phyloP scores from a whole-genome alignment of 2,888 invertebrate genomes.

The Drosophila greeni region DNA sequence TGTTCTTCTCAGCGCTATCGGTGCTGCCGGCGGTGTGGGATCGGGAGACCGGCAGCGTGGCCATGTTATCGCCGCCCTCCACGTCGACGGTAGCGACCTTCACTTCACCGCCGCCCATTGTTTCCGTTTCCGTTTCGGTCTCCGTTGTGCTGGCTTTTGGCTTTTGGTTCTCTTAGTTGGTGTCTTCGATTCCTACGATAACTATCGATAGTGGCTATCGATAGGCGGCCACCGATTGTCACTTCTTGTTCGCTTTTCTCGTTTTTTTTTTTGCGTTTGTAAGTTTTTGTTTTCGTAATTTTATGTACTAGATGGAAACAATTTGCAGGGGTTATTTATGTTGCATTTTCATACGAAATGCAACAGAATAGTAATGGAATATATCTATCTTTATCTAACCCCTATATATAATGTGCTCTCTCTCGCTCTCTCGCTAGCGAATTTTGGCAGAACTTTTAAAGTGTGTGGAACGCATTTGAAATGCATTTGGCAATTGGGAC shows the following conservation, averaged over 20 bases:
- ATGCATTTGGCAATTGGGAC: conserved; percentile 54
- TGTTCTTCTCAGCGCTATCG: conserved; percentile 89
- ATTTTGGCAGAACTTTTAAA: conserved; percentile 6
- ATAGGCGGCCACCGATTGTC: conserved; percentile 9
- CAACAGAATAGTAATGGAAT: conserved; percentile 47
- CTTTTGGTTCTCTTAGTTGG: neutral
- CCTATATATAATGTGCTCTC: neutral
- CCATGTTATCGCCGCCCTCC: conserved; percentile 92
- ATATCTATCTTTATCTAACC: conserved; percentile 5
- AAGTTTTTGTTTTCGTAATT: conserved; percentile 6
- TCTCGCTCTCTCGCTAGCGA: neutral
- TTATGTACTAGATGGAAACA: conserved; percentile 50
- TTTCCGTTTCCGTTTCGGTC: conserved; percentile 66
- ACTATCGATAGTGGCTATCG: conserved; percentile 23
- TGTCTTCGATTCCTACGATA: conserved; percentile 23
- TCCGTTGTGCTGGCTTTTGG: conserved; percentile 62
- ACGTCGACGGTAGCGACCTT: conserved; percentile 94
- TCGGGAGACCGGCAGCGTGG: conserved; percentile 90
- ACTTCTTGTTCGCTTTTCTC: neutral
- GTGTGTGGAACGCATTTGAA: conserved; percentile 68
- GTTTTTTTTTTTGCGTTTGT: neutral
- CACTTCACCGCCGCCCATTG: conserved; percentile 86
- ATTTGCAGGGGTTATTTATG: conserved; percentile 47
- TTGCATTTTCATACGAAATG: conserved; percentile 36
- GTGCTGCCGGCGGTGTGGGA: conserved; percentile 84